These are phyloP conservation scores for Petrocephalus microphthalmus DNA, from an alignment of 2,113 vertebrate genomes.

Conservation along the genomic window DNA sequence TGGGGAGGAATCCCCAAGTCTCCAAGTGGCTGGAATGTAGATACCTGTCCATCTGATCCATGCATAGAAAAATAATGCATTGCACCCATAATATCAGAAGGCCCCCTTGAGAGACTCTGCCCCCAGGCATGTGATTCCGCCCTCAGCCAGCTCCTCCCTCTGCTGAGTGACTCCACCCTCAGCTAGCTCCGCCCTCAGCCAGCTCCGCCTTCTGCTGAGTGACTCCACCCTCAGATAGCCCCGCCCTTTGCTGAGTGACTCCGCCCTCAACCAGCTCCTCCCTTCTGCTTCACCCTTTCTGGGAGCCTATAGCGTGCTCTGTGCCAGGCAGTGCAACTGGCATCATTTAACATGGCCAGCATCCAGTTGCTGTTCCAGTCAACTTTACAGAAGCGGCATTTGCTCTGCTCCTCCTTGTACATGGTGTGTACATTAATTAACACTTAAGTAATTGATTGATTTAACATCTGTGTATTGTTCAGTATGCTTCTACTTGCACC, in stretches of 20 bases:
- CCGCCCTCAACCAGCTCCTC: too few relatives aligned
- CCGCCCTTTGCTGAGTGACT: background rate
- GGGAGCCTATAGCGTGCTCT: background rate
- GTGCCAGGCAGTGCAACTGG: background rate
- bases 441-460: background rate
- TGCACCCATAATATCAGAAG: conserved; percentile 42
- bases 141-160: background rate
- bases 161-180: background rate
- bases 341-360: background rate
- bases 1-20: background rate
- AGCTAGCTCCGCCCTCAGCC: too few relatives aligned
- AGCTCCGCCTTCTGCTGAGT: background rate
- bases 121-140: background rate
- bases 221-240: background rate
- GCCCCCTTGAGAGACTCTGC: background rate
- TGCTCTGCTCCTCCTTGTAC: background rate
- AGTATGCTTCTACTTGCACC: background rate
- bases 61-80: background rate
- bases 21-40: background rate
- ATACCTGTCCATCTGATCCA: background rate
- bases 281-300: background rate
- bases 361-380: background rate
- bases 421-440: background rate
- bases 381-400: background rate
- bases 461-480: background rate